Percentiles rank a stretch among this genome's conserved stretches.
Evolutionary conservation across 2,113 vertebrate genomes (phyloP).

Genomic region (Ariopsis seemanni): DNA sequence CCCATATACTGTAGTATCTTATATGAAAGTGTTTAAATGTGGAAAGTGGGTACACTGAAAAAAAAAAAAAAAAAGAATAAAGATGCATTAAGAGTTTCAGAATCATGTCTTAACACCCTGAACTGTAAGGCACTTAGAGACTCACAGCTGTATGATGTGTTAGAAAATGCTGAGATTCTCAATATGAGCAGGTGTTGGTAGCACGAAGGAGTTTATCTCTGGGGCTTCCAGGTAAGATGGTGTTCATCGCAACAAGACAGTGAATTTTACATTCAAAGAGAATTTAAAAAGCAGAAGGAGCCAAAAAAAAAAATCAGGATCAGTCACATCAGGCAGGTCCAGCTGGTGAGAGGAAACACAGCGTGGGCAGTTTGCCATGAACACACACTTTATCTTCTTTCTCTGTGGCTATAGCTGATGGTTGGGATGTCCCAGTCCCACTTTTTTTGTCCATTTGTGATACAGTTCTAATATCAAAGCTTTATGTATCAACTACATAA

Average conservation of each 20-base stretch:
- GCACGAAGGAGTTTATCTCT: background rate
- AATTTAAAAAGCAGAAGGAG: background rate
- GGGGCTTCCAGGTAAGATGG: background rate
- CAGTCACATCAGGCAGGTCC: background rate
- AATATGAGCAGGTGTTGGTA: background rate
- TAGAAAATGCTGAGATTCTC: background rate
- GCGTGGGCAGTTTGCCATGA: background rate
- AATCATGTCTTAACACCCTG: too few species aligned
- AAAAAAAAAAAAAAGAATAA: too few species aligned
- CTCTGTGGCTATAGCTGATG: background rate
- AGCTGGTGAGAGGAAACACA: background rate
- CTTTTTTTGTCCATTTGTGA: background rate
- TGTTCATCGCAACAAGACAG: background rate
- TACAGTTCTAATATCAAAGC: background rate
- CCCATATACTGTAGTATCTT: too few species aligned
- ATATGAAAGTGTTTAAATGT: too few species aligned
- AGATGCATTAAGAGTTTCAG: too few species aligned
- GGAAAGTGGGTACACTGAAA: too few species aligned
- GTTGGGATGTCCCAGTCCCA: background rate
- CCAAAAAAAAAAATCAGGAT: background rate
- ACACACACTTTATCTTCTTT: background rate
- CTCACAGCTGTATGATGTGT: too few species aligned
- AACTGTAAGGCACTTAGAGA: too few species aligned
- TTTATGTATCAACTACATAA: background rate
- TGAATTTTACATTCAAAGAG: background rate